Evolutionary conservation across 2,888 invertebrate genomes (phyloP).

Genomic region (Gibbula magus): DNA sequence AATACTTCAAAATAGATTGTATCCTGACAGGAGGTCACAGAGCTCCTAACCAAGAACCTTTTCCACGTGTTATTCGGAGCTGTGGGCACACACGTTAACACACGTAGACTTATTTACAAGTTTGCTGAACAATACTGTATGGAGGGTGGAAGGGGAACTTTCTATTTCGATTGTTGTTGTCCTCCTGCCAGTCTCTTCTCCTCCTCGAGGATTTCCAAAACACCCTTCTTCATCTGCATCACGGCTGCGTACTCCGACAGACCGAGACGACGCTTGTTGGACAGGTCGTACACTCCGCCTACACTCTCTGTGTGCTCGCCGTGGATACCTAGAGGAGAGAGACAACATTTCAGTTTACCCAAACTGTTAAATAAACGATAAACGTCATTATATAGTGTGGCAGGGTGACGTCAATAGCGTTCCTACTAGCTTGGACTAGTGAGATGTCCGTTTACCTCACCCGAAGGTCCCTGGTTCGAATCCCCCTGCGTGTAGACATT

Average conservation of each 20-base stretch:
- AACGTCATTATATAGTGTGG: too few relatives aligned
- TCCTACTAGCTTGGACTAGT: too few relatives aligned
- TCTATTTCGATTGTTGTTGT: conserved; percentile 84
- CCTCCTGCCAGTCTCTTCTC: conserved; percentile 81
- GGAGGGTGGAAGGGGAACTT: neutral
- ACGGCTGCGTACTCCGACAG: conserved; percentile 64
- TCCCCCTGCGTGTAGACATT: too few relatives aligned
- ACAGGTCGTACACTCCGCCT: conserved; percentile 69
- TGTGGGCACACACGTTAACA: neutral
- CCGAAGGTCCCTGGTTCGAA: too few relatives aligned
- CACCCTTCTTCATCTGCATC: conserved; percentile 62
- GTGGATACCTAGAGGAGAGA: conserved; percentile 74
- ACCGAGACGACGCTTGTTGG: conserved; percentile 68
- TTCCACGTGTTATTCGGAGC: neutral
- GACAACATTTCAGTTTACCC: too few relatives aligned
- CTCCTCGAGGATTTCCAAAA: conserved; percentile 49
- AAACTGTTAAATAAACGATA: too few relatives aligned
- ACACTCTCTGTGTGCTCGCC: conserved; percentile 69
- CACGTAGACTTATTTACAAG: conserved; percentile 7
- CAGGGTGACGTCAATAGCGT: too few relatives aligned
- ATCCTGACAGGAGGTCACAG: neutral
- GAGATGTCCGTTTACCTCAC: too few relatives aligned
- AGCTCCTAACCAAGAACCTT: neutral
- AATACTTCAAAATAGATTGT: neutral
- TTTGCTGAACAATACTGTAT: neutral